These are phyloP conservation scores for Hypomesus transpacificus DNA, from an alignment of 2,113 vertebrate genomes.

Conservation along the genomic window DNA sequence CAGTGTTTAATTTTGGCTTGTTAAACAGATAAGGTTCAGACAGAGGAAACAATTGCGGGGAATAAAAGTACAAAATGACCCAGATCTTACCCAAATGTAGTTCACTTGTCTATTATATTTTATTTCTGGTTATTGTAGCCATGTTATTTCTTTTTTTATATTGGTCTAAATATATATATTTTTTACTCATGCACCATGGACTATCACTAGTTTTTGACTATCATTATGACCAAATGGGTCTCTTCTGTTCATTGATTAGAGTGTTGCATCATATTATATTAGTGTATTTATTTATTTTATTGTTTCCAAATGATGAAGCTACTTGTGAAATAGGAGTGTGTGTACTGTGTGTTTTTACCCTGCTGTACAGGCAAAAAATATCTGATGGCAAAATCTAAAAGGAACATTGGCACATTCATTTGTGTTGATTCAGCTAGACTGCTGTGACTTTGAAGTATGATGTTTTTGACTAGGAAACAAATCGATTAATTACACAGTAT, in stretches of 20 bases:
- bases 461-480: constrained; percentile 53
- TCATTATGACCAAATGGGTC: constrained; percentile 41
- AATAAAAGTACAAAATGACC: too few species aligned
- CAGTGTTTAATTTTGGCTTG: too few species aligned
- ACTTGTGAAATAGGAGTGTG: constrained; percentile 55
- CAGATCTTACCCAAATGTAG: too few species aligned
- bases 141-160: too few species aligned
- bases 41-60: too few species aligned
- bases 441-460: constrained; percentile 31
- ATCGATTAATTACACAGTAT: constrained; percentile 55
- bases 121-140: too few species aligned
- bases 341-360: constrained; percentile 60
- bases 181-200: constrained; percentile 11
- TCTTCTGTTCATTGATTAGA: constrained; percentile 25
- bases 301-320: constrained; percentile 54
- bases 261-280: constrained; percentile 16
- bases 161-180: not conserved
- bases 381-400: constrained; percentile 29
- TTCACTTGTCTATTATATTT: too few species aligned
- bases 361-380: constrained; percentile 38
- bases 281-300: constrained; percentile 65
- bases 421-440: constrained; percentile 57
- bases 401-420: constrained; percentile 36
- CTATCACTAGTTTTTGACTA: constrained; percentile 38
- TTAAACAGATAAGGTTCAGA: too few species aligned